Evolutionary conservation across 2,797 vertebrate genomes (phyloP), one percentile per base, ranked within the genome.

Genomic region (Myotis planiceps): DNA sequence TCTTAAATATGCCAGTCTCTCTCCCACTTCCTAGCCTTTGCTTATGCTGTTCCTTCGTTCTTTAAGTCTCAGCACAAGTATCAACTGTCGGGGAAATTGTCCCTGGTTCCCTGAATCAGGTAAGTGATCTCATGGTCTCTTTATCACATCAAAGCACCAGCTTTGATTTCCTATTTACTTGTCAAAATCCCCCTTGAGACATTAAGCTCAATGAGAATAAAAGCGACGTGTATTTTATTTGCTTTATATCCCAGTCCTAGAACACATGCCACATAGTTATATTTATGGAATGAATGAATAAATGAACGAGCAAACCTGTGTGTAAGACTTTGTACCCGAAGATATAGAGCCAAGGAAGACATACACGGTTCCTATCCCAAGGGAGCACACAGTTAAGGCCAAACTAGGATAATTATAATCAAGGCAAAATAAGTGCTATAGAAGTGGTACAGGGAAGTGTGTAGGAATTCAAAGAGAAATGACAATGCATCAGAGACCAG

Each of bases 391-490:
- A 10, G 34, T 63, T 51, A 68, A 82, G 39, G 42, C 15, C 14
- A 71, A 84, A 65, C 27, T 71, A n/a, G 19, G 80, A 37, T 72
- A 49, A 39, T 27, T 75, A 12, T 69, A 65, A 63, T 32, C 5
- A 75, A 84, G 37, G 63, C 42, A 81, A 72, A 93, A 34, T 78
- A 39, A 55, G 27, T 78, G 66, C 69, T 23, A 82, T 5, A 3
- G 82, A 88, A 58, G 25, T 78, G 14, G 3, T 45, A 45, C 6
- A 78, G 60, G 71, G 63, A 76, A 37, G 63, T 84, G 51, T 89
- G 4, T 49, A 89, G 82, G 16, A 39, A 87, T 72, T 93, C 75
- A 81, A 21, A 92, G 78, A 5, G 39, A 75, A 96, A 81, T 42
- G 27, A 72, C 0, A 55, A 42, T 13, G 45, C 34, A 39, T 21